Conservation (phyloP, 37 sponge, comb jelly and placozoan species). For the Beroe ovata region DNA sequence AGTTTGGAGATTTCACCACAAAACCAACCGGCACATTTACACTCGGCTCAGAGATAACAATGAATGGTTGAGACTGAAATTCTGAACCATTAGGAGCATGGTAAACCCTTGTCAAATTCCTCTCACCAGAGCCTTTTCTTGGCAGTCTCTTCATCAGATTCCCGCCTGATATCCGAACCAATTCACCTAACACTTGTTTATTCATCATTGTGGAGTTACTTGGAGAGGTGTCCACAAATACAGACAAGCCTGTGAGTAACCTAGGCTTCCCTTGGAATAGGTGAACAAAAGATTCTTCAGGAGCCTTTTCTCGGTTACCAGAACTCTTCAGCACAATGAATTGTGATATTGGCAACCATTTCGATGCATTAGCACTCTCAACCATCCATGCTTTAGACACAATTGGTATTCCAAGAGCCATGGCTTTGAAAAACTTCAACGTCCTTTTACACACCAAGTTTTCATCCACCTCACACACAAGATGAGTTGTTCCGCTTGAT, state of each 20-base stretch:
- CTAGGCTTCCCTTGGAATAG: not conserved
- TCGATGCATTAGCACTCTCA: not conserved
- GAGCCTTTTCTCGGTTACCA: not conserved
- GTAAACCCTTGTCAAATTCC: constrained; percentile 9
- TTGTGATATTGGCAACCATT: not conserved
- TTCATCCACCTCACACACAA: constrained; percentile 54
- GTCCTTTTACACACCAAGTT: constrained; percentile 3
- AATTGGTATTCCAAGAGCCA: constrained; percentile 22
- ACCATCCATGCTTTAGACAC: not conserved
- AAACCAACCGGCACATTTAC: not conserved
- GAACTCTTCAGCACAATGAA: not conserved
- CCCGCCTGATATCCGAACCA: not conserved
- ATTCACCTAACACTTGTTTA: not conserved
- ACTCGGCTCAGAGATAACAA: not conserved
- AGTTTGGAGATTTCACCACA: not conserved
- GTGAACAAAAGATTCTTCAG: not conserved
- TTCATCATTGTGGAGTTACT: not conserved
- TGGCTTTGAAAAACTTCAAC: constrained; percentile 11
- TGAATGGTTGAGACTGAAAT: not conserved
- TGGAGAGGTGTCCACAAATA: not conserved
- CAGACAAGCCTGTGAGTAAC: not conserved
- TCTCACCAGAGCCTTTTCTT: not conserved
- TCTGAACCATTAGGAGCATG: constrained; percentile 6
- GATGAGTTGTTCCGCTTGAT: not conserved
- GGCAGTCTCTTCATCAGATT: not conserved